Conservation (phyloP, 1,140 invertebrate species). For the Goniozus legneri region DNA sequence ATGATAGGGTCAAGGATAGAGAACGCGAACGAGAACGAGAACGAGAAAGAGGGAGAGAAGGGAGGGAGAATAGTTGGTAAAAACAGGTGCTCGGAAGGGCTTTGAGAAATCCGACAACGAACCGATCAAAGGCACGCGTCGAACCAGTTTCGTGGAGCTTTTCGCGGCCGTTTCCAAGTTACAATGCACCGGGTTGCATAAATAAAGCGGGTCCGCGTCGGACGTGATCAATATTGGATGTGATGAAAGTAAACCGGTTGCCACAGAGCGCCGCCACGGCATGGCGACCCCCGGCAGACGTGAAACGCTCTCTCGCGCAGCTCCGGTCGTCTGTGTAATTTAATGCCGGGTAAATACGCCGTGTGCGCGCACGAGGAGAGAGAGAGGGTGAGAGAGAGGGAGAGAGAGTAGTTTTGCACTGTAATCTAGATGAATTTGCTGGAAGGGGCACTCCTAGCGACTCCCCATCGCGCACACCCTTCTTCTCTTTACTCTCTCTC, state of each 20-base stretch:
- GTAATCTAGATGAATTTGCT: conserved; percentile 51
- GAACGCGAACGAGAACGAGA: too few species aligned
- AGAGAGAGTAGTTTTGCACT: conserved; percentile 46
- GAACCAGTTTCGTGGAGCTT: too few species aligned
- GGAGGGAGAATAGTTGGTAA: too few species aligned
- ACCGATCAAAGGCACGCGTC: too few species aligned
- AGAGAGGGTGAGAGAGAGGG: too few species aligned
- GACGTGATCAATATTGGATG: conserved; percentile 50
- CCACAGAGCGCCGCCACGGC: conserved; percentile 22
- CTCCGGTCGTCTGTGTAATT: conserved; percentile 44
- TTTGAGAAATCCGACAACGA: too few species aligned
- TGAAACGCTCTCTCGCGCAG: conserved; percentile 31
- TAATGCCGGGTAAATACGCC: conserved; percentile 49
- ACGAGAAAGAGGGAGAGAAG: too few species aligned
- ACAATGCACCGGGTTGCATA: conserved; percentile 39
- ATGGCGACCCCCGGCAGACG: too few species aligned
- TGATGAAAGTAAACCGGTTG: conserved; percentile 50
- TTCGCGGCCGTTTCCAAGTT: too few species aligned
- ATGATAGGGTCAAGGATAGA: too few species aligned
- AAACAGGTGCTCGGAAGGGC: too few species aligned
- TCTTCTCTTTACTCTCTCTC: background rate
- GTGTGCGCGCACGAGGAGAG: too few species aligned
- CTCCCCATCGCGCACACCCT: background rate
- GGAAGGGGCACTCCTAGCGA: conserved; percentile 11
- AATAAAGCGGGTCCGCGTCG: conserved; percentile 38